phyloP scores from a whole-genome alignment of 2,113 vertebrate genomes.

The Ochotona princeps region DNA sequence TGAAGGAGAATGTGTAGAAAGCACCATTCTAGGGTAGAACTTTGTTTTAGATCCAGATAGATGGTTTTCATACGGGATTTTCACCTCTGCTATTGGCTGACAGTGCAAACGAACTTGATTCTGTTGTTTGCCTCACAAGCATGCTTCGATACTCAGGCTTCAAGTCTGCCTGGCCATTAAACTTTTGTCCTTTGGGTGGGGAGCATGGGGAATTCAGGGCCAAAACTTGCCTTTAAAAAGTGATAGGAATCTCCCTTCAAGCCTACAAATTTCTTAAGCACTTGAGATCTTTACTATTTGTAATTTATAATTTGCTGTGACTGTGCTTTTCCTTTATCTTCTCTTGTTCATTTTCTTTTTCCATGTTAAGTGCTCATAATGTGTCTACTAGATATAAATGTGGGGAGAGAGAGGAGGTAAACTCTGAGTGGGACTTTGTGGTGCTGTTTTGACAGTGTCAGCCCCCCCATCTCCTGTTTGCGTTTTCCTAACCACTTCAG shows the following conservation, averaged over 20 bases:
- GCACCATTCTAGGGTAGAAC: no score
- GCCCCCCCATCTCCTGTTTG: background rate
- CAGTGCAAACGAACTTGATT: background rate
- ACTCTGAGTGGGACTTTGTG: background rate
- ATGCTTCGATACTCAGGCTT: background rate
- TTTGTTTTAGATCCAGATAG: background rate
- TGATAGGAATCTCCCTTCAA: background rate
- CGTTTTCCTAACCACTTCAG: background rate
- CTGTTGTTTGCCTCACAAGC: background rate
- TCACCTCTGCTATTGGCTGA: background rate
- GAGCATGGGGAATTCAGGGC: background rate
- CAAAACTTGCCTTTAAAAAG: background rate
- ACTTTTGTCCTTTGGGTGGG: background rate
- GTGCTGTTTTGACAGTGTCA: conserved; percentile 22
- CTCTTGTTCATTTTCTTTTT: conserved; percentile 35
- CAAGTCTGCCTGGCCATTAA: background rate
- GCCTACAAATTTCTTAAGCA: background rate
- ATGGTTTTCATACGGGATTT: background rate
- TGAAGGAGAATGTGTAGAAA: background rate
- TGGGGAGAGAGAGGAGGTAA: background rate
- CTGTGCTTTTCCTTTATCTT: background rate
- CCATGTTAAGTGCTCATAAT: background rate
- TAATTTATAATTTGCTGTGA: conserved; percentile 25
- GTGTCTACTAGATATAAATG: background rate
- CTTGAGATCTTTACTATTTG: background rate